These are phyloP conservation scores for Coenonympha arcania DNA, from an alignment of 2,888 invertebrate genomes.

Conservation along the genomic window DNA sequence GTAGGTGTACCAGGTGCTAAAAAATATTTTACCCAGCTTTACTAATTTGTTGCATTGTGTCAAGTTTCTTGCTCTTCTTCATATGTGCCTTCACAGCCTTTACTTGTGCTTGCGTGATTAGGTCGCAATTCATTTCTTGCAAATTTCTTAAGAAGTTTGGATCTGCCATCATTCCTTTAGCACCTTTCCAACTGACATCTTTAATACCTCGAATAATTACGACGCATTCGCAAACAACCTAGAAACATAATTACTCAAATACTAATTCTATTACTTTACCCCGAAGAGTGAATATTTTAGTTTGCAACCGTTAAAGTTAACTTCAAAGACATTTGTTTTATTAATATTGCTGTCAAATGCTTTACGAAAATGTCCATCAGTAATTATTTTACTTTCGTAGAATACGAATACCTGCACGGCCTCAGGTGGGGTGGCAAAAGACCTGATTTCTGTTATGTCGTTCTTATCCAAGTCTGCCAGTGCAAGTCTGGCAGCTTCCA, in stretches of 20 bases:
- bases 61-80: conserved; percentile 80
- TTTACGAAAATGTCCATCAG: no score
- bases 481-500: conserved; percentile 86
- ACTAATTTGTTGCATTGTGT: conserved; percentile 88
- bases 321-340: no score
- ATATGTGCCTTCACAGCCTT: conserved; percentile 81
- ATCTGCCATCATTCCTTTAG: conserved; percentile 94
- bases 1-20: no score
- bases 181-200: conserved; percentile 92
- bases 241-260: conserved; percentile 5
- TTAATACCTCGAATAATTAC: conserved; percentile 87
- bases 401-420: conserved; percentile 88
- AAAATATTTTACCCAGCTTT: conserved; percentile 86
- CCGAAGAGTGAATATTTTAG: no score
- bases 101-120: conserved; percentile 81
- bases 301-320: no score
- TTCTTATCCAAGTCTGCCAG: conserved; percentile 88
- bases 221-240: conserved; percentile 90
- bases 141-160: conserved; percentile 85
- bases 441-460: conserved; percentile 93
- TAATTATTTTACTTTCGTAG: no score
- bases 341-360: no score
- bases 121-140: conserved; percentile 89
- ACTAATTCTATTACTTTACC: no score
- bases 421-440: conserved; percentile 92